Evolutionary conservation across 1,140 invertebrate species (phyloP), one percentile per base, ranked within the genome.

Genomic region (Conus betulinus): DNA sequence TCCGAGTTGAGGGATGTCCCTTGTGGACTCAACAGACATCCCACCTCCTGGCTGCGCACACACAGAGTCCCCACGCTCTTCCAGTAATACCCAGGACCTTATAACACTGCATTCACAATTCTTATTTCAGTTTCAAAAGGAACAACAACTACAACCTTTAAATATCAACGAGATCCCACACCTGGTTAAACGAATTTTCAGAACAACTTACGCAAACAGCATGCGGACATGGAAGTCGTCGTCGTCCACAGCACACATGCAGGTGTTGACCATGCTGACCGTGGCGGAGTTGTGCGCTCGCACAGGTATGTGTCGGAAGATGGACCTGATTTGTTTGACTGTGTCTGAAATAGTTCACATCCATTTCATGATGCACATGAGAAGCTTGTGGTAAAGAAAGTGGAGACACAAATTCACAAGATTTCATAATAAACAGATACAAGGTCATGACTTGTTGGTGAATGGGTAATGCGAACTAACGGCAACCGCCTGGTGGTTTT

Each of bases 241-340:
- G 85, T 94, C 93, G 15, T 92, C 90, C 53, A 93, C 90, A 8
- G 93, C 84, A 4, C 83, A 60, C 15, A 94, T 88, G 53, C 90
- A 88, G 20, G 85, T 89, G 63, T 91, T 91, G 6, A 94, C 60
- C 89, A 93, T 89, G 25, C 87, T 88, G 3, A 93, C 88, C 3
- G 91, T 92, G 57, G 91, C 87, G 51, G 84, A 67, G 74, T n/a
- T 92, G 82, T 91, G 92, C 20, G 88, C 53, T 3, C 89, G 85
- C n/a, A 93, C 87, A 67, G 90, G 90, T 79, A 93, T n/a, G 88
- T 94, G 93, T 25, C 91, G 85, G n/a, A 94, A 94, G 83, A 94
- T 89, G n/a, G 8, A 84, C 57, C 88, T 89, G 57, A 94, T 88
- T 84, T 92, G 94, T 39, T 63, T 86, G 5, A 94, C 90, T 20